Conservation (phyloP, 2,888 invertebrate species). For the Tenthredo distinguenda region DNA sequence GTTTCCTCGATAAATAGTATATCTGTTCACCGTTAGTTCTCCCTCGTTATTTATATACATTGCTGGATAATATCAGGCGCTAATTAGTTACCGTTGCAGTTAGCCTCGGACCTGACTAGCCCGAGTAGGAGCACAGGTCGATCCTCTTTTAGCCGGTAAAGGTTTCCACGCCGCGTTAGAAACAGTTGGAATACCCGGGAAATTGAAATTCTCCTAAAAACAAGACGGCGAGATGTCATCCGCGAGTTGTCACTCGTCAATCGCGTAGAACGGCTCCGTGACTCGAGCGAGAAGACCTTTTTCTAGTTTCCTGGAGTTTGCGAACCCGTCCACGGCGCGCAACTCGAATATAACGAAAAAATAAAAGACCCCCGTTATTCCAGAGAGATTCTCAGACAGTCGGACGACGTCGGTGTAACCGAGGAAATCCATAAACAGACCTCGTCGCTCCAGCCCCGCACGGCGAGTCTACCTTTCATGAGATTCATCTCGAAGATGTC, state of each 20-base stretch:
- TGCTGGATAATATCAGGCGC: neutral
- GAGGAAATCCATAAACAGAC: conserved; percentile 57
- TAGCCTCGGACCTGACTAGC: conserved; percentile 3
- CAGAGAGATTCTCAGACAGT: conserved; percentile 61
- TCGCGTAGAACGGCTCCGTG: neutral
- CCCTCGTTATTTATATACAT: conserved; percentile 5
- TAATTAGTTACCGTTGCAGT: conserved; percentile 34
- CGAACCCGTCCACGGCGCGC: conserved; percentile 52
- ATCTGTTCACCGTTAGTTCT: neutral
- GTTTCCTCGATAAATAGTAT: neutral
- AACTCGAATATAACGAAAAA: conserved; percentile 29
- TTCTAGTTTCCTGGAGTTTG: conserved; percentile 48
- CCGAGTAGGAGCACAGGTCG: neutral
- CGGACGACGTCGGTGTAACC: conserved; percentile 35
- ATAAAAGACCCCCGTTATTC: conserved; percentile 61
- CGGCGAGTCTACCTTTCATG: conserved; percentile 38
- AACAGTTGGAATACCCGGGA: conserved; percentile 7
- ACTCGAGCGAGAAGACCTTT: conserved; percentile 25
- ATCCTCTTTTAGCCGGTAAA: neutral
- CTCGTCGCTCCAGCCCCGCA: conserved; percentile 34
- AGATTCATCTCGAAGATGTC: conserved; percentile 44
- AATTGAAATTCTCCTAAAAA: conserved; percentile 30
- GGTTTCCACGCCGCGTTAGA: conserved; percentile 6
- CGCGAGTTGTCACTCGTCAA: conserved; percentile 46
- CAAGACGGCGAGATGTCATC: conserved; percentile 37